Base-by-base conservation (phyloP, 1,140 invertebrate species). In the Piezodorus guildinii region DNA sequence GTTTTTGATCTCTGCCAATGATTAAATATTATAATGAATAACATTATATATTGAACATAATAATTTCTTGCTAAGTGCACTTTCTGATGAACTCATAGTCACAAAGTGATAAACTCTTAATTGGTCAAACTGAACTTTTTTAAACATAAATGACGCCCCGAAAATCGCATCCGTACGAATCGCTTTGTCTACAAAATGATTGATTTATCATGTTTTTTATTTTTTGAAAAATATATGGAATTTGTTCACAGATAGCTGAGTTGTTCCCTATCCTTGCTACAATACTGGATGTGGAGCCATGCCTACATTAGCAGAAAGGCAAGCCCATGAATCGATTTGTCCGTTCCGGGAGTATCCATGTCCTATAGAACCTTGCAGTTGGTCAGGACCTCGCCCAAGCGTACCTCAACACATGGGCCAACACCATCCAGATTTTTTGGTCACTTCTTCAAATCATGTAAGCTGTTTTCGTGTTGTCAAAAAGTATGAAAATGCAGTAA, bases 311-410 rank as follows among this genome's bases (percentile, higher is more conserved):
- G 12, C 34, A 15, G 65, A 66, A 44, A 70, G 69, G 65, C 59
- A 65, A 19, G 21, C 54, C 5, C 69, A 70, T 19, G 69, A 70
- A 61, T 43, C 56, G 23, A 66, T 66, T 46, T 70, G 69, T 61
- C 52, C 46, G 4, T 69, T 62, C 46, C 64, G 68, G 23, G 59
- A 64, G 15, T 69, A 70, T 49, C 59, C 43, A 14, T 70, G 69
- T 51, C 56, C 69, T 39, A 56, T 69, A 21, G 27, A 43, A 12
- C 43, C 58, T 52, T 70, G 69, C 56, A 39, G 43, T 44, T 70
- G 69, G 69, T 60, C 49, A n/a, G 69, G 69, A 2, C 62, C 62
- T 39, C 45, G 65, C 19, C 63, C 64, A 21, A 67, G 68, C 30
- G 30, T 69, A 14, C 34, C 60, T 27, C 27, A 45, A 0, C 69